phyloP scores from a whole-genome alignment of 2,797 vertebrate species.

The Philypnodon macrostomus region DNA sequence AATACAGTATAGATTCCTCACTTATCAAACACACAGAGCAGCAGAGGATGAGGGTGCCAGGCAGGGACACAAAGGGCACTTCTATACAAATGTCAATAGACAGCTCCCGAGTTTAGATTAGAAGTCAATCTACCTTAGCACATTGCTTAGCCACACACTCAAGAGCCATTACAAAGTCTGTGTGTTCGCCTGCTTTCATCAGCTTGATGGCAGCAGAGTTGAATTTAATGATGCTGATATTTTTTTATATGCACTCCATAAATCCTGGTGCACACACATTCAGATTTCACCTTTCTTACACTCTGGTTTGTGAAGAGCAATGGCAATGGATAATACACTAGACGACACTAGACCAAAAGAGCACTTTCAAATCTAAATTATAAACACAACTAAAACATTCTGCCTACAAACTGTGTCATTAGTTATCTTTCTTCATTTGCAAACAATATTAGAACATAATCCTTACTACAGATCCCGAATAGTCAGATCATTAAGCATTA shows the following conservation, averaged over 20 bases:
- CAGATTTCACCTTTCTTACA: conserved; percentile 71
- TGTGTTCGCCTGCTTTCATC: conserved; percentile 77
- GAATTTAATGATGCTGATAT: conserved; percentile 78
- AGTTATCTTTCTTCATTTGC: too few species aligned
- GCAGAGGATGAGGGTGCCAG: conserved; percentile 43
- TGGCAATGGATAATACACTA: conserved; percentile 26
- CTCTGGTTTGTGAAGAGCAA: conserved; percentile 42
- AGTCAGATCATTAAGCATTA: conserved; percentile 15
- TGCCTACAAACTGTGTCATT: neutral
- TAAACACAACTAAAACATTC: neutral
- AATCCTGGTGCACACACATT: conserved; percentile 68
- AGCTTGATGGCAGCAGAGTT: conserved; percentile 72
- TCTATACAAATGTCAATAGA: conserved; percentile 62
- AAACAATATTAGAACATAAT: too few species aligned
- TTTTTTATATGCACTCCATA: conserved; percentile 73
- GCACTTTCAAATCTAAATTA: too few species aligned
- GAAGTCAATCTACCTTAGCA: conserved; percentile 76
- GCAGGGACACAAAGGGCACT: conserved; percentile 66
- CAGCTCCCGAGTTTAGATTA: conserved; percentile 68
- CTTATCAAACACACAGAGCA: conserved; percentile 11
- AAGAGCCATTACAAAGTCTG: conserved; percentile 53
- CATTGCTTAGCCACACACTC: conserved; percentile 51
- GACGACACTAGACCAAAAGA: conserved; percentile 7
- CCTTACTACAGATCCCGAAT: conserved; percentile 12
- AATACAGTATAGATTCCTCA: conserved; percentile 18